Conservation (phyloP, 2,113 vertebrate species). For the Deroptyus accipitrinus region DNA sequence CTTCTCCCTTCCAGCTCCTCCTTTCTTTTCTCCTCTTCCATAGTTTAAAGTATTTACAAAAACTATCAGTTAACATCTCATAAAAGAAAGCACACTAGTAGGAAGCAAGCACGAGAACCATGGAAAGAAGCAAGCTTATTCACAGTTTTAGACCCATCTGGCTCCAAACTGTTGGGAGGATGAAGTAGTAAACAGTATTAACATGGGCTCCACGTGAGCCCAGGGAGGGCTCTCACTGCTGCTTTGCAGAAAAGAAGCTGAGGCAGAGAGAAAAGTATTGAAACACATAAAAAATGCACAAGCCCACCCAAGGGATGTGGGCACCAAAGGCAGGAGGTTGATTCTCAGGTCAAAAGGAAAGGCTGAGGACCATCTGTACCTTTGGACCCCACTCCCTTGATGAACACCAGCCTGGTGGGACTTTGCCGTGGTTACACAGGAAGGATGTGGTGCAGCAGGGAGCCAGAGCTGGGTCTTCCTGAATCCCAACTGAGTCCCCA, state of each 20-base stretch:
- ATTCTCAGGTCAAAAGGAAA: not conserved
- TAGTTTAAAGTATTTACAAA: not conserved
- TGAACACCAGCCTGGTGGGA: not conserved
- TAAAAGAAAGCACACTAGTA: not conserved
- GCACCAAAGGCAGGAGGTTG: not conserved
- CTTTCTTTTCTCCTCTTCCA: rapidly evolving
- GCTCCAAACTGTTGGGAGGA: not conserved
- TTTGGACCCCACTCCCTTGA: rapidly evolving
- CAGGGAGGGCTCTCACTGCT: not conserved
- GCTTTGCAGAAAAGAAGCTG: not conserved
- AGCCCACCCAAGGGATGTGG: rapidly evolving
- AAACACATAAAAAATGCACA: not conserved
- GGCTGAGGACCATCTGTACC: not conserved
- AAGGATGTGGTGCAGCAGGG: not conserved
- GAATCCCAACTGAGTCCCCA: not conserved
- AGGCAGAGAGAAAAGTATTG: not conserved
- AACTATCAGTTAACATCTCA: not conserved
- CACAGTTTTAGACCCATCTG: not conserved
- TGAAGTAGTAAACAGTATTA: not conserved
- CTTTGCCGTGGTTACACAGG: not conserved
- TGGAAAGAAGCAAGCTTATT: not conserved
- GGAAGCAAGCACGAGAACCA: not conserved
- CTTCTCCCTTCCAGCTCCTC: not conserved
- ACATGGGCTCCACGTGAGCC: rapidly evolving
- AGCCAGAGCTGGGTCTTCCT: not conserved